Conservation (phyloP, 37 sponge, comb jelly and placozoan genomes). For the Beroe ovata region DNA sequence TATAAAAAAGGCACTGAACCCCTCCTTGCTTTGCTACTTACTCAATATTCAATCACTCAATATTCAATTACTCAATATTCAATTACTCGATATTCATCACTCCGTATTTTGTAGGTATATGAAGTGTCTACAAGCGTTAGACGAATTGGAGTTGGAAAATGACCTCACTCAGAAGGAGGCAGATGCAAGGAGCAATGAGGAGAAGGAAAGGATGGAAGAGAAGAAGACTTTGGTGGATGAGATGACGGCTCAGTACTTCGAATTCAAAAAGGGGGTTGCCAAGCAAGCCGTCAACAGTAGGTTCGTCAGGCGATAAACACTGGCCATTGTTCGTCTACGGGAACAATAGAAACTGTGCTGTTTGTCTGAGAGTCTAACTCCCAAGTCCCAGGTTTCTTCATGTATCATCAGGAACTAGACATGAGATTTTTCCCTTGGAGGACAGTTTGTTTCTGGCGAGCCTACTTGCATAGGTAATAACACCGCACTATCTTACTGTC, state of each 20-base stretch:
- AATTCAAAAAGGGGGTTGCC: slow-evolving; percentile 66
- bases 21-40: no score
- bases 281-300: slow-evolving; percentile 67
- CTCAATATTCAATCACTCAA: no score
- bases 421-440: no score
- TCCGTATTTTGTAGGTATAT: slow-evolving; percentile 7
- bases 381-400: no score
- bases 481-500: no score
- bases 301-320: background rate
- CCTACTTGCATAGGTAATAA: no score
- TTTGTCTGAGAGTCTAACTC: no score
- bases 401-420: no score
- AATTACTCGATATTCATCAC: no score
- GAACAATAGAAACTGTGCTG: slow-evolving; percentile 62
- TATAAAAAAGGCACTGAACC: background rate
- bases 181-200: slow-evolving; percentile 65
- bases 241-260: slow-evolving; percentile 70
- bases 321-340: background rate
- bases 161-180: slow-evolving; percentile 68
- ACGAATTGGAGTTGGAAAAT: slow-evolving; percentile 72
- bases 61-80: no score
- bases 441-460: no score
- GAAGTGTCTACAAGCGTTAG: slow-evolving; percentile 71
- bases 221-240: slow-evolving; percentile 72
- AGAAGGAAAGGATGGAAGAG: slow-evolving; percentile 70